Base-by-base conservation (phyloP, 64 coral and sea anemone species). In the Porites australiensis region DNA sequence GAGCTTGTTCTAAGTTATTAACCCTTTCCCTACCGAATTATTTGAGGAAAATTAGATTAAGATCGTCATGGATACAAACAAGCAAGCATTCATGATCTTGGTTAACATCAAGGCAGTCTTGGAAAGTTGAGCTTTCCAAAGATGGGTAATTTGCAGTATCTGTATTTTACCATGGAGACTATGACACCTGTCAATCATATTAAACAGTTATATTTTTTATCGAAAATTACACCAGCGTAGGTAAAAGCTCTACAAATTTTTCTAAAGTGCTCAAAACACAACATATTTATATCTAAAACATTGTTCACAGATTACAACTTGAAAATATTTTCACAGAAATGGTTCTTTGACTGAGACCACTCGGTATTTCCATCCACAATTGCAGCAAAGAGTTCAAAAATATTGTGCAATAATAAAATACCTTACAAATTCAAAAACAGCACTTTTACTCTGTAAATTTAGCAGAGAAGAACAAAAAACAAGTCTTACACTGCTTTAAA, bases 171-270 rank as follows among this genome's bases (percentile, higher is more conserved):
- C 27, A 73, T 73, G 70, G 70, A 73, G 13, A 43, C 70, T 73
- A 15, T 13, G 70, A 13, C 7, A 73, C 70, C 70, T 70, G 67
- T 70, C 67, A 73, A 73, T 73, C 70, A 73, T 13, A 73, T 73
- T 13, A 73, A 73, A 73, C 70, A 13, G 8, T 13, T 73, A 73
- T 13, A 10, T 73, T 73, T 73, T 73, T 73, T 15, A 73, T 73
- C 7, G 0, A 73, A 73, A 73, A 73, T n/a, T n/a, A n/a, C n/a
- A 70, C 67, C 67, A 70, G 11, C 4, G 4, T 8, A 70, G 11
- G 5, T 70, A 70, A 70, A 43, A 70, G 67, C 67, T 70, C 67
- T 70, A 70, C 67, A 70, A 27, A 70, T 8, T 70, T 70, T 70
- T 22, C 11, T 4, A 8, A 8, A 8, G 67, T 70, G 11, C 67